Base-by-base conservation (phyloP, 2,888 invertebrate species). In the Trissolcus brochymenae region DNA sequence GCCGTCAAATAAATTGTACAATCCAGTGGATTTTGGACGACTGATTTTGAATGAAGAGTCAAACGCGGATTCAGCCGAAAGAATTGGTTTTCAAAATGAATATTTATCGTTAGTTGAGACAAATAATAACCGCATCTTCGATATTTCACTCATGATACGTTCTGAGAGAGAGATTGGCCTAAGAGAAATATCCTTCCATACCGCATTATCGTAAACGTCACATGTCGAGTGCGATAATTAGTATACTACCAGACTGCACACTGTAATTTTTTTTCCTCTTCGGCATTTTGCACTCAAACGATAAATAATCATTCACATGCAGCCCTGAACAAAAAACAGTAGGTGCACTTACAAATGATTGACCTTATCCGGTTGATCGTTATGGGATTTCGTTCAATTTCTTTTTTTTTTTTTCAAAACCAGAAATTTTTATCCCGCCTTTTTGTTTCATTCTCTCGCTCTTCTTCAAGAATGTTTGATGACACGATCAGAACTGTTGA, bases 251-350 rank as follows among this genome's bases (percentile, higher is more conserved):
- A 57, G 53, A 57, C 29, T 50, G 57, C 56, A 41, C 43, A 16
- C 40, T 41, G 43, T 7, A 16, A 54, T 35, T 35, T 64, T 59
- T 65, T 68, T 17, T 29, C 41, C 25, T 57, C 43, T 21, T 40
- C 43, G 29, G 6, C 43, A n/a, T 55, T 59, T 53, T 40, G 17
- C 56, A 54, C 56, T 60, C 43, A 35, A n/a, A 25, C 43, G 41
- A 49, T 53, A 55, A 50, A 67, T 49, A 17, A 9, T 51, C 11
- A 25, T 67, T 59, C 76, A 67, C 64, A 68, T 55, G 73, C 70
- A 73, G 70, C 77, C 77, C 68, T 78, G 77, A 70, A 64, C 50
- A 51, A 67, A 77, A 51, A n/a, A 76, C 72, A 73, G 60, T 77
- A 49, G 70, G 70, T 70, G 65, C 73, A 65, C 73, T 73, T 73